These are phyloP conservation scores for Eonycteris spelaea DNA, from an alignment of 2,113 vertebrate species.

Conservation along the genomic window DNA sequence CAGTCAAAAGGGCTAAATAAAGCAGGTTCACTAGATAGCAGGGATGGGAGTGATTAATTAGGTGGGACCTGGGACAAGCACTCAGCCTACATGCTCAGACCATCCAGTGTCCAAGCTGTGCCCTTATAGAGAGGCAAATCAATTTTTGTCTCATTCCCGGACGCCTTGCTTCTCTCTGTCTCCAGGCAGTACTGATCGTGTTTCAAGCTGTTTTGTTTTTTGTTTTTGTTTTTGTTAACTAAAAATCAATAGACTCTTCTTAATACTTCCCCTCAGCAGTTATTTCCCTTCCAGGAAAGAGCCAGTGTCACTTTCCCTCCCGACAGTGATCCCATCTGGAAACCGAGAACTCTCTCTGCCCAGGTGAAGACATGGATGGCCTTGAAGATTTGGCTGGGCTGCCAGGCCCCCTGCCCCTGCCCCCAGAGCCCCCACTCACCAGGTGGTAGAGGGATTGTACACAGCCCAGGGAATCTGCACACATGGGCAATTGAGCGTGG, in stretches of 20 bases:
- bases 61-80: background rate
- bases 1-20: background rate
- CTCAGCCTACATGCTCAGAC: background rate
- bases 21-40: too few relatives aligned
- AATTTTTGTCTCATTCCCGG: background rate
- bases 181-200: background rate
- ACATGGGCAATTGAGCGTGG: accelerated
- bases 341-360: background rate
- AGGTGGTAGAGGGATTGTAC: background rate
- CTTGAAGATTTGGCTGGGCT: background rate
- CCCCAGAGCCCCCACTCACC: background rate
- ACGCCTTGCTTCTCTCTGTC: background rate
- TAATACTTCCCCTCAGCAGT: background rate
- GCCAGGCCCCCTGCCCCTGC: background rate
- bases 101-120: background rate
- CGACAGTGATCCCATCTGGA: background rate
- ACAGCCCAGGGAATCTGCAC: background rate
- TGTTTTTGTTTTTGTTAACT: background rate
- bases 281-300: background rate
- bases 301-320: background rate
- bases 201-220: constrained; percentile 10
- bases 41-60: background rate
- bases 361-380: background rate
- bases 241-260: background rate
- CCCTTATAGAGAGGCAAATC: background rate